Base-by-base conservation (phyloP, 2,113 vertebrate species). In the Acrocephalus arundinaceus region DNA sequence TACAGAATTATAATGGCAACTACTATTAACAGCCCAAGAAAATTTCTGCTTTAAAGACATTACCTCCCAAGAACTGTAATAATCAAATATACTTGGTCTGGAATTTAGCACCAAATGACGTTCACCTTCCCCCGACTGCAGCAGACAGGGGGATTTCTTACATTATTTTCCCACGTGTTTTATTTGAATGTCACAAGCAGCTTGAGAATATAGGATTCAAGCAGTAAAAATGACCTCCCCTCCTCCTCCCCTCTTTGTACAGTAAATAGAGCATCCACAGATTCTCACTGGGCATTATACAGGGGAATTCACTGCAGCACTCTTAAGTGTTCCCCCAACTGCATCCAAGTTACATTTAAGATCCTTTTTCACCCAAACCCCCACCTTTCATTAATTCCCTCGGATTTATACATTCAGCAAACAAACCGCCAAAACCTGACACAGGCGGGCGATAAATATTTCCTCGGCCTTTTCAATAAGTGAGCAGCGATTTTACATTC, bases 391-490 rank as follows among this genome's bases (percentile, higher is more conserved):
- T 94, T 77, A 96, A 93, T 67, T 91, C 78, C 94, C 94, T 85
- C 70, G 19, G 82, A 96, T 95, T 92, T 94, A 88, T n/a, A 52
- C 78, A 54, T 86, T 39, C 89, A 81, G 67, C 91, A 97, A 96
- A 81, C 74, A 91, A 96, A 96, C 66, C 7, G 7, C 93, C 79
- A 95, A 89, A 94, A 89, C 90, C 93, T n/a, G 95, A 97, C 82
- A 76, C 23, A 4, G 14, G 85, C 18, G 6, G 63, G 76, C 80
- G 5, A 89, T 94, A 96, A 89, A 94, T 97, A 96, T 87, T 95
- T 85, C 89, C 94, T 78, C 93, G 55, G 87, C 55, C 83, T 96
- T 97, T 97, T 92, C 93, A 94, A 37, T 95, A 96, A 97, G 77
- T 46, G 90, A 97, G 77, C 61, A 94, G 90, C 55, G 55, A 93